Evolutionary conservation across 2,113 vertebrate species (phyloP).

Genomic region (Zosterops japonicus): DNA sequence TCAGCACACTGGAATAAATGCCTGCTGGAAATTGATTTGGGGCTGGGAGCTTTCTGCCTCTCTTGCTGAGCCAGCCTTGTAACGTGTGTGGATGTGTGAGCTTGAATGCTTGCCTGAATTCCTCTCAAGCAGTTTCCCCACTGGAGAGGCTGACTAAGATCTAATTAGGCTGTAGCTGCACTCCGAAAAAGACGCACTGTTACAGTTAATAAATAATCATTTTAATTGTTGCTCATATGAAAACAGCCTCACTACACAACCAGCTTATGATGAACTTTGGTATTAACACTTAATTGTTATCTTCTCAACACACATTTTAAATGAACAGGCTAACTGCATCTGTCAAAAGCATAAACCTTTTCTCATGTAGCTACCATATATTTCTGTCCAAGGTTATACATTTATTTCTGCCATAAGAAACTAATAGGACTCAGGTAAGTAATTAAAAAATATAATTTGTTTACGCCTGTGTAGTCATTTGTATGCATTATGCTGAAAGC

Average conservation of each 20-base stretch:
- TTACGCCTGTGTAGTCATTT: neutral
- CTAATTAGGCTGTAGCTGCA: no score
- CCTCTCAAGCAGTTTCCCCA: no score
- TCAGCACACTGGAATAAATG: no score
- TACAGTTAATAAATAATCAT: neutral
- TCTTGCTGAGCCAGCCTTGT: no score
- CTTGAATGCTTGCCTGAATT: no score
- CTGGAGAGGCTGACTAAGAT: no score
- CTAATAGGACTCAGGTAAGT: neutral
- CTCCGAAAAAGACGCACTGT: no score
- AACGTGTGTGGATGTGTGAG: no score
- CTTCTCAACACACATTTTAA: neutral
- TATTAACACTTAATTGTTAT: neutral
- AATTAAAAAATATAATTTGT: neutral
- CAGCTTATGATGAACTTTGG: neutral
- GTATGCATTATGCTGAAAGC: neutral
- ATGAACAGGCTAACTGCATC: neutral
- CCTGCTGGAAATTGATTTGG: no score
- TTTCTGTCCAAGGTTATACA: neutral
- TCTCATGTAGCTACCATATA: neutral
- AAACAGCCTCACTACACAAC: neutral
- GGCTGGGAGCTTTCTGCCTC: no score
- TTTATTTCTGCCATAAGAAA: neutral
- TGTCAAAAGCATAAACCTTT: neutral
- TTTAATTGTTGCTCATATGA: neutral